phyloP scores from a whole-genome alignment of 2,113 vertebrate genomes.

The Tetraodon nigroviridis region DNA sequence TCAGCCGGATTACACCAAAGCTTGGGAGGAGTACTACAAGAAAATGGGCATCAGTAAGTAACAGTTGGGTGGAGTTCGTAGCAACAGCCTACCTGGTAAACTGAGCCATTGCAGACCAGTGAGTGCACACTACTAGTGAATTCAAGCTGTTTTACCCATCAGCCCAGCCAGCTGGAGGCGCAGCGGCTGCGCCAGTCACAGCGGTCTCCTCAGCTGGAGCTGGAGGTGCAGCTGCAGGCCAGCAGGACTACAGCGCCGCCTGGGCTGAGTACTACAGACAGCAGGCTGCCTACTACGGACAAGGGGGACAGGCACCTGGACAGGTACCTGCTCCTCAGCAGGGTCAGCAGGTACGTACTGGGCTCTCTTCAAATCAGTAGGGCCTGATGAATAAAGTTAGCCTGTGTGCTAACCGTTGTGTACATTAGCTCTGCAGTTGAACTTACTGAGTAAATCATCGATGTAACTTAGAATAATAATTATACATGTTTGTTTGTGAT shows the following conservation, averaged over 20 bases:
- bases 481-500: background rate
- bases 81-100: background rate
- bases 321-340: slow-evolving; percentile 81
- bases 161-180: slow-evolving; percentile 68
- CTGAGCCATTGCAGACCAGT: background rate
- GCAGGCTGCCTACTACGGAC: slow-evolving; percentile 89
- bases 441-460: too few relatives aligned
- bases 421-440: background rate
- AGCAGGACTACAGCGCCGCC: slow-evolving; percentile 87
- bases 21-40: slow-evolving; percentile 94
- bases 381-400: too few relatives aligned
- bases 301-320: slow-evolving; percentile 76
- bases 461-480: background rate
- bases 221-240: slow-evolving; percentile 76
- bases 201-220: slow-evolving; percentile 69
- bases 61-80: background rate
- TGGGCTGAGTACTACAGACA: slow-evolving; percentile 95
- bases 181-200: slow-evolving; percentile 65
- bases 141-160: slow-evolving; percentile 10
- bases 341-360: slow-evolving; percentile 81
- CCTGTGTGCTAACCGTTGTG: too few relatives aligned
- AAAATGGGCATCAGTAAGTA: slow-evolving; percentile 82
- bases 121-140: background rate
- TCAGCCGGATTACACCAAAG: slow-evolving; percentile 91
- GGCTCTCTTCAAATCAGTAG: too few relatives aligned